Base-by-base conservation (phyloP, 2,113 vertebrate species). In the Cacatua alba region DNA sequence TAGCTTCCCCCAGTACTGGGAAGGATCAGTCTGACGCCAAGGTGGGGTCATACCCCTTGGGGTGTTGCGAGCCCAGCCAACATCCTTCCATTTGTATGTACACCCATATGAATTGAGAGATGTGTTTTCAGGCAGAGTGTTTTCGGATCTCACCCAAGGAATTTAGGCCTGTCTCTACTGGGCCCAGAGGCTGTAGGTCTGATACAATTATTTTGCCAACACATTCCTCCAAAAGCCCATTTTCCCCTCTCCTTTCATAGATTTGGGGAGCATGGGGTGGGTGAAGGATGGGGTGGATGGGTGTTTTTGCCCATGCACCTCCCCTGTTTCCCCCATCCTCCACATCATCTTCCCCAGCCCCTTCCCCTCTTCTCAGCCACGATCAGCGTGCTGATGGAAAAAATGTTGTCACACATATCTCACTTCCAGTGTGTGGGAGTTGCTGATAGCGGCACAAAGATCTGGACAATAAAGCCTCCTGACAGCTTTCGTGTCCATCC, bases 351-450 rank as follows among this genome's bases (percentile, higher is more conserved):
- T 91, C 19, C 62, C 59, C 81, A 92, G 6, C 11, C 70, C 75
- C 55, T 80, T 95, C 68, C 43, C 77, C 75, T 95, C 82, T 82
- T 69, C 87, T 90, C 82, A 64, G 82, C 59, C 26, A 8, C 0
- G 82, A 95, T 94, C 92, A 95, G 67, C 74, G 86, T 4, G 0
- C n/a, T 1, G 7, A 91, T 88, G 96, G 97, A 94, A 96, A 97
- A 97, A 95, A 94, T 82, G 88, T 75, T 92, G 96, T 97, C 91
- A 93, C 37, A 46, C 92, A 90, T 97, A 96, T 92, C 96, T 97
- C 94, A 96, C 77, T 97, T 97, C 96, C 95, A 94, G 84, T 52
- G 95, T 76, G 96, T 96, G 89, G 92, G 97, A 97, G 96, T 91
- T 0, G 0, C 91, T 92, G 97, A 97, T 97, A 97, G 90, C 1